These are phyloP conservation scores for Anarsia innoxiella DNA, from an alignment of 2,888 invertebrate genomes.

Conservation along the genomic window DNA sequence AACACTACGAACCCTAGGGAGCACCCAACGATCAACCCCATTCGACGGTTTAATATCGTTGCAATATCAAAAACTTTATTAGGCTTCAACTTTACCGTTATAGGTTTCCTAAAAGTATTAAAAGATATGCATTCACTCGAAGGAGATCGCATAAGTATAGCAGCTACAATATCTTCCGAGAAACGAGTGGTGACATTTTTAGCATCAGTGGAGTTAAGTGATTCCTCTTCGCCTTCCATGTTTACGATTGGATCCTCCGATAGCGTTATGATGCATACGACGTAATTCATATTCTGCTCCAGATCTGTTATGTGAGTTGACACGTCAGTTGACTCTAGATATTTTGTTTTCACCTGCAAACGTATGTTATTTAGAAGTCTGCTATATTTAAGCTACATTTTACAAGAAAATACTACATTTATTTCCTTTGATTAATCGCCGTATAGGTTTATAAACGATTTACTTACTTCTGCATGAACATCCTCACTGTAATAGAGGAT, in stretches of 20 bases:
- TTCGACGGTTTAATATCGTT: constrained; percentile 52
- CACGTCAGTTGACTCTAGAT: constrained; percentile 51
- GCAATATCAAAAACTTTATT: constrained; percentile 48
- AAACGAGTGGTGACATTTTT: constrained; percentile 45
- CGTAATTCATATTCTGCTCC: constrained; percentile 50
- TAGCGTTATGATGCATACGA: constrained; percentile 54
- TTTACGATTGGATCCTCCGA: constrained; percentile 47
- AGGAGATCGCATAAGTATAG: constrained; percentile 52
- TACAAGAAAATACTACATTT: no score
- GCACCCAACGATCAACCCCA: constrained; percentile 67
- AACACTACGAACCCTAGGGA: constrained; percentile 62
- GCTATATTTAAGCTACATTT: no score
- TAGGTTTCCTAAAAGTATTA: constrained; percentile 51
- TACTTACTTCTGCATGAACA: constrained; percentile 42
- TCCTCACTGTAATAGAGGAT: constrained; percentile 83
- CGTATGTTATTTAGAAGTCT: no score
- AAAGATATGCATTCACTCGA: constrained; percentile 65
- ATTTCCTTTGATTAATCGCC: no score
- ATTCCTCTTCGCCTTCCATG: constrained; percentile 28
- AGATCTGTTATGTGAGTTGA: constrained; percentile 52
- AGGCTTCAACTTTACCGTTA: constrained; percentile 37
- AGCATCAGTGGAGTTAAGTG: constrained; percentile 30
- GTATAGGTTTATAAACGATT: no score
- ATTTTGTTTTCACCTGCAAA: constrained; percentile 60
- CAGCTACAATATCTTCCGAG: constrained; percentile 49